A percentile compares a stretch with the other conserved stretches of the same genome.
These are phyloP conservation scores for Eucriotettix oculatus DNA, from an alignment of 2,888 invertebrate genomes.

Conservation along the genomic window DNA sequence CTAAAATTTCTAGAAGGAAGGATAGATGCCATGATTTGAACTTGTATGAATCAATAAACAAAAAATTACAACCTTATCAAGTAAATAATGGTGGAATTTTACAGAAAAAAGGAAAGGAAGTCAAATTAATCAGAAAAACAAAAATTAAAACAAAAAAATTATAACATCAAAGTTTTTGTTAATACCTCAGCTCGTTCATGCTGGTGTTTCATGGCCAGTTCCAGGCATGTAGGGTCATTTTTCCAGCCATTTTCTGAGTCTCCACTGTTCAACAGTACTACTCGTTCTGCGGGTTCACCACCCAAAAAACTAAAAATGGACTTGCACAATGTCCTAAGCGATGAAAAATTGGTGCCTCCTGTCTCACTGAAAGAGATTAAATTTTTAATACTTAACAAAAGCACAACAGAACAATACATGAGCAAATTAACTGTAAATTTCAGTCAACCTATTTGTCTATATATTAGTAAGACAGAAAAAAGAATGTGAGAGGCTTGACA, in stretches of 20 bases:
- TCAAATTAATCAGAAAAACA: background rate
- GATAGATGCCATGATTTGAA: no score
- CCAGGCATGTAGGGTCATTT: conserved; percentile 21
- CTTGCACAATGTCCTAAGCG: background rate
- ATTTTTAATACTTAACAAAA: no score
- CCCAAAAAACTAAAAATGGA: conserved; percentile 20
- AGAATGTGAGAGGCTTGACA: no score
- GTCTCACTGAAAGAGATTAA: no score
- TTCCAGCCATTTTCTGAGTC: conserved; percentile 22
- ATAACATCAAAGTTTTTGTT: background rate
- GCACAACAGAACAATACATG: no score
- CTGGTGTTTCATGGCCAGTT: conserved; percentile 22
- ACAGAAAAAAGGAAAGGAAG: background rate
- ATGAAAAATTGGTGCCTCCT: background rate
- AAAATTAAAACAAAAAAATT: background rate
- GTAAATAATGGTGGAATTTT: background rate
- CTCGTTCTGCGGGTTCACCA: conserved; percentile 22
- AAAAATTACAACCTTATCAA: background rate
- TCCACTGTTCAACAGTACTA: conserved; percentile 14
- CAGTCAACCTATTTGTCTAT: no score
- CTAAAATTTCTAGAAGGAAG: no score
- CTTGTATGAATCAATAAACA: no score
- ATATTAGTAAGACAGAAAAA: no score
- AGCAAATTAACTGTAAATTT: no score
- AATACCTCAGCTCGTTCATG: conserved; percentile 16